Conservation (phyloP, 30 jellyfish, hydroid and myxozoan genomes). For the Phacellophora camtschatica region DNA sequence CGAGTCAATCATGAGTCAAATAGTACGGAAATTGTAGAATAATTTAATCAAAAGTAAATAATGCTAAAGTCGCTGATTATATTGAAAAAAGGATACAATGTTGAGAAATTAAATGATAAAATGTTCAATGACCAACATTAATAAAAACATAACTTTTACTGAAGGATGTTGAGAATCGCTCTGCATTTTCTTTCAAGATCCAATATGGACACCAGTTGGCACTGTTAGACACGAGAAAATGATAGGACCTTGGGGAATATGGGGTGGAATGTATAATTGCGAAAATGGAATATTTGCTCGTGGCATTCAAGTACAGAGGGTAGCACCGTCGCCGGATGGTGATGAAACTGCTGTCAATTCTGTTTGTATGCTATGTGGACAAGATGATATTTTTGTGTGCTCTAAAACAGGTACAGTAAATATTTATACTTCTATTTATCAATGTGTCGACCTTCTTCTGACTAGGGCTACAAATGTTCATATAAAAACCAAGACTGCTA, state of each 20-base stretch:
- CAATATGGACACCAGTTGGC: not conserved
- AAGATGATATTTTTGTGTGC: conserved; percentile 11
- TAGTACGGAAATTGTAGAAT: too few relatives aligned
- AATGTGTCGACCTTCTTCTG: too few relatives aligned
- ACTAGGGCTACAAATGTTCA: too few relatives aligned
- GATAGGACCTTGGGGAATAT: conserved; percentile 28
- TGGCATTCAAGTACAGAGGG: conserved; percentile 6
- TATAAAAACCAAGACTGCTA: too few relatives aligned
- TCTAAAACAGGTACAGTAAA: conserved; percentile 9
- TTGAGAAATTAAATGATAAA: too few relatives aligned
- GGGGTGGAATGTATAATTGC: conserved; percentile 40
- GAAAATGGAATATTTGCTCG: conserved; percentile 10
- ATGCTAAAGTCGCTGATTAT: too few relatives aligned
- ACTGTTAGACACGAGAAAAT: not conserved
- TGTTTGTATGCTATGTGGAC: conserved; percentile 38
- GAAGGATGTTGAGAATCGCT: not conserved
- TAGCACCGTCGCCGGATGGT: not conserved
- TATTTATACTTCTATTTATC: too few relatives aligned
- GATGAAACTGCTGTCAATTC: conserved; percentile 60
- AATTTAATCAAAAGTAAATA: too few relatives aligned
- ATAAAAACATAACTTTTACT: not conserved
- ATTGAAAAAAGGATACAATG: too few relatives aligned
- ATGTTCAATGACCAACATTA: not conserved
- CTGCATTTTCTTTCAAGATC: not conserved
- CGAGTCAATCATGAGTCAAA: too few relatives aligned